A percentile compares a stretch with the other conserved stretches of the same genome.
Evolutionary conservation across 2,888 invertebrate genomes (phyloP).

Genomic region (Torymus tubicola): DNA sequence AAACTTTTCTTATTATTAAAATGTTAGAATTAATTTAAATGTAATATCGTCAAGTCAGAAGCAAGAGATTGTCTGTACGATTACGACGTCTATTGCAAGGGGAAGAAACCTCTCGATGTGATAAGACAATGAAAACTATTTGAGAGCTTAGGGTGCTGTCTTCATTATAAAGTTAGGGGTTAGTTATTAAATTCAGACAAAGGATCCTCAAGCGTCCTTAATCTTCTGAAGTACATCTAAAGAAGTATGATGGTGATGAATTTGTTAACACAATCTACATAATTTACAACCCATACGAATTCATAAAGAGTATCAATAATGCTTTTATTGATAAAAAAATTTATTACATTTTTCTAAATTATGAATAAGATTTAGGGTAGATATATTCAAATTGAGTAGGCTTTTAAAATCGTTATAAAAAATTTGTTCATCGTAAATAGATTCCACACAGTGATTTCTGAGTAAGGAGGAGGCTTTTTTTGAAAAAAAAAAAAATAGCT

Average conservation of each 20-base stretch:
- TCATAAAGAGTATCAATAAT: too few species aligned
- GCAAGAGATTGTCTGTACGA: neutral
- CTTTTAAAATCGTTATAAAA: too few species aligned
- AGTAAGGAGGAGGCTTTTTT: too few species aligned
- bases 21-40: conserved; percentile 26
- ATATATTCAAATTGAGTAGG: too few species aligned
- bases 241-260: neutral
- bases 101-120: conserved; percentile 23
- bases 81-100: conserved; percentile 19
- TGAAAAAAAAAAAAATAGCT: too few species aligned
- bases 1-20: too few species aligned
- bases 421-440: too few species aligned
- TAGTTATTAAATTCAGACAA: neutral
- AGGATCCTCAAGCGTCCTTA: conserved; percentile 9
- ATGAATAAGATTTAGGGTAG: too few species aligned
- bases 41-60: conserved; percentile 8
- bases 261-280: neutral
- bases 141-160: conserved; percentile 11
- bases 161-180: conserved; percentile 28
- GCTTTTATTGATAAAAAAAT: too few species aligned
- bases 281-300: too few species aligned
- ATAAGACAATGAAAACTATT: conserved; percentile 51
- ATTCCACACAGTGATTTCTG: too few species aligned
- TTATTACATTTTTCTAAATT: too few species aligned
- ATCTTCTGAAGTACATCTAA: neutral